Conservation (phyloP, 2,888 invertebrate genomes). For the Adelognathus sp. region DNA sequence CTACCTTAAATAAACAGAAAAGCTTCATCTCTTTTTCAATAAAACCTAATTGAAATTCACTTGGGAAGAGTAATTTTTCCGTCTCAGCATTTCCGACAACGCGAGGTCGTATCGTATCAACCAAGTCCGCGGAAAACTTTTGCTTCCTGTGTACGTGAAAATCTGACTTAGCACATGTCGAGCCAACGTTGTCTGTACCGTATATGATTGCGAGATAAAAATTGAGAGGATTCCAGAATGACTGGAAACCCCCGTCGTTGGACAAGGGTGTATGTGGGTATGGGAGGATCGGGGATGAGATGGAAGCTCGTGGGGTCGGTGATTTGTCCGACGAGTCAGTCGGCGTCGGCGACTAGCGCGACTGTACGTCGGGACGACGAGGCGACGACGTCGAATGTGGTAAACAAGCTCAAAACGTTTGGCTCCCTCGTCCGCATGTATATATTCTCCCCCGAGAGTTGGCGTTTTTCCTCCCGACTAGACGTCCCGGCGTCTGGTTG, state of each 20-base stretch:
- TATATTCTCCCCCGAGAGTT: background rate
- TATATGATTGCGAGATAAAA: conserved; percentile 52
- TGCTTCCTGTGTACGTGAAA: background rate
- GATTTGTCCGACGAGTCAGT: conserved; percentile 53
- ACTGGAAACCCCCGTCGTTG: background rate
- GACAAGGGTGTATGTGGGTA: background rate
- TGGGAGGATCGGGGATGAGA: background rate
- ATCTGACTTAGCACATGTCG: background rate
- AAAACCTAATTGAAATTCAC: too few species aligned
- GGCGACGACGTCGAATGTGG: conserved; percentile 43
- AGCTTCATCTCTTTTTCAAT: too few species aligned
- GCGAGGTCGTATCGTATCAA: background rate
- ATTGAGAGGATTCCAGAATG: conserved; percentile 35
- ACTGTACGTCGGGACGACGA: conserved; percentile 47
- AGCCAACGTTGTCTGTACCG: conserved; percentile 17
- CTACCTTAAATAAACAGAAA: background rate
- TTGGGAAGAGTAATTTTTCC: background rate
- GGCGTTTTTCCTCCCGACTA: conserved; percentile 30
- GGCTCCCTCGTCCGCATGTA: background rate
- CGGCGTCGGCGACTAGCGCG: conserved; percentile 52
- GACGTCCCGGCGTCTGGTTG: conserved; percentile 49
- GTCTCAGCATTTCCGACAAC: background rate
- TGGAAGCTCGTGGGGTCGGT: conserved; percentile 1
- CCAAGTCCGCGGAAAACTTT: background rate
- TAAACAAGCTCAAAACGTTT: conserved; percentile 45